Evolutionary conservation across 2,113 vertebrate species (phyloP), one percentile per base, ranked within the genome.

Genomic region (Lanius ludovicianus): DNA sequence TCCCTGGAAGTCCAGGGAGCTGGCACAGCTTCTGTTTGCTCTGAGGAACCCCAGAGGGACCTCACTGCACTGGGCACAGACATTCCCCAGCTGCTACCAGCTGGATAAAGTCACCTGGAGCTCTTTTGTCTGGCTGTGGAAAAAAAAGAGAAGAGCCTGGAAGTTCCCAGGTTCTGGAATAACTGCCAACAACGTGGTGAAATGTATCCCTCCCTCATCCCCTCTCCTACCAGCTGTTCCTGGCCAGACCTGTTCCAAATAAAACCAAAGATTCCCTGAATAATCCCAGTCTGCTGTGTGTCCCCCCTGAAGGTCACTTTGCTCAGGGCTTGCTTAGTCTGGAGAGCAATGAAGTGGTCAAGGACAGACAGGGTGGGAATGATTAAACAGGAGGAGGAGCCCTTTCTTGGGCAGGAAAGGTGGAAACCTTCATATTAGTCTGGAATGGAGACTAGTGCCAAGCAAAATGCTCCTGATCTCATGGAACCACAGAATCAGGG

Each of bases 51-150:
- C 33, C 24, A 13, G 39, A 60, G 44, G 37, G 21, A n/a, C 13
- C 1, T 1, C 2, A 1, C 30, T 24, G 65, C 15, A 1, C 42
- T 23, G 44, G 1, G 5, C 56, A 64, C n/a, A 27, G 42, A n/a
- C 3, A 12, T 0, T 3, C 56, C 39, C 25, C 70, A 33, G 13
- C 56, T 71, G 44, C 23, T 71, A 20, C 52, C 42, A 21, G 35
- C 35, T 87, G 56, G 23, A 44, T 31, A 8, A 86, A 76, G n/a
- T 42, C 37, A 37, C 37, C 12, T 11, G 47, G 28, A 84, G 53
- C 42, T 37, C 39, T 46, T 37, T 22, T 8, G 2, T 30, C 12
- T 59, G 15, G 5, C 14, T 30, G 0, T 41, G 31, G 49, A n/a
- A n/a, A 59, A 75, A 55, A 35, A 23, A 19, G 33, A 49, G 56